Evolutionary conservation across 2,797 vertebrate genomes (phyloP).

Genomic region (Lepus oiostolus): DNA sequence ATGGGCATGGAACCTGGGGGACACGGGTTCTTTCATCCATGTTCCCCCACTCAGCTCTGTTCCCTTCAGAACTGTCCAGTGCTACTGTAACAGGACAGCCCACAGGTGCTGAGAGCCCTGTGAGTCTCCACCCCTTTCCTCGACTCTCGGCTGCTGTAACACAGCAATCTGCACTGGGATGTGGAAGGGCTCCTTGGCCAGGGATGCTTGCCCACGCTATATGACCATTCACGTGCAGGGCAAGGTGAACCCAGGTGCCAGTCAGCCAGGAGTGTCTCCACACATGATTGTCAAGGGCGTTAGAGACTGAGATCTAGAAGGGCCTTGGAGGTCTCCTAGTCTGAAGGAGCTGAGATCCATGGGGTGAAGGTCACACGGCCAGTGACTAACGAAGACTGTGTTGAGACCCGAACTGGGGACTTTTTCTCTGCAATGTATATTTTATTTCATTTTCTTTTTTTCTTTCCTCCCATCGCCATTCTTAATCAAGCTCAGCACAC

Average conservation of each 20-base stretch:
- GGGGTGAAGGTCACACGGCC: neutral
- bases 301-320: neutral
- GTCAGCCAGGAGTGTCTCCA: neutral
- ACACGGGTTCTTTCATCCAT: neutral
- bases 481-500: neutral
- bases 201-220: neutral
- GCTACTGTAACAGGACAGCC: neutral
- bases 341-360: neutral
- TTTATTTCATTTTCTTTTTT: neutral
- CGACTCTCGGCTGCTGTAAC: neutral
- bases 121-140: neutral
- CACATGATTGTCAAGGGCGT: neutral
- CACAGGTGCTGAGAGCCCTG: neutral
- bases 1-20: neutral
- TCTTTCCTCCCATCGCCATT: neutral
- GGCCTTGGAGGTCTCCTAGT: neutral
- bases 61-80: neutral
- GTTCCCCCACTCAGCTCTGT: neutral
- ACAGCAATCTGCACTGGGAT: neutral
- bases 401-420: neutral
- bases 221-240: rapidly evolving
- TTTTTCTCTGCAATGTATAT: neutral
- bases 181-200: neutral
- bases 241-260: neutral
- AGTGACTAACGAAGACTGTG: neutral